A percentile compares a stretch with the other conserved stretches of the same genome.
Conservation (phyloP, 2,797 vertebrate genomes). For the Ispidina lecontei region DNA sequence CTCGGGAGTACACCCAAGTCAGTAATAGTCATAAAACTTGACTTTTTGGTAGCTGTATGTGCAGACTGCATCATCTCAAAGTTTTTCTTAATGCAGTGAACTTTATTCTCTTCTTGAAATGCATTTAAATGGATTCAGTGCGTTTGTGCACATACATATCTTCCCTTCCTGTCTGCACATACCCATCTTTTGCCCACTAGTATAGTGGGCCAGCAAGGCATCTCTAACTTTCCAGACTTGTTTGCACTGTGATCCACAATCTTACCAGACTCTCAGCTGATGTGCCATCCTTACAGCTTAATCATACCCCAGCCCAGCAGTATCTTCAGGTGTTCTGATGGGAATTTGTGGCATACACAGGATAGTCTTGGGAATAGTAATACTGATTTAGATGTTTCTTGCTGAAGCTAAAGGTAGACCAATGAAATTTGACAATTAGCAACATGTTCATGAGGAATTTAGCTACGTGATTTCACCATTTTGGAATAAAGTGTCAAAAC, state of each 20-base stretch:
- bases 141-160: rapidly evolving
- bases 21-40: background rate
- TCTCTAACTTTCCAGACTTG: background rate
- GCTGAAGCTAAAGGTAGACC: background rate
- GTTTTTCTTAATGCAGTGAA: background rate
- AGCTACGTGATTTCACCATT: background rate
- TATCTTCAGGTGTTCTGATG: background rate
- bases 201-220: background rate
- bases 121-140: background rate
- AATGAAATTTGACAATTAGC: background rate
- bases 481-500: background rate
- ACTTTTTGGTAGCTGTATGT: background rate
- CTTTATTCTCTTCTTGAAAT: background rate
- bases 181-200: background rate
- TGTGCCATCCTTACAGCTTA: background rate
- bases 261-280: background rate
- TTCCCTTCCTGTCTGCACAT: background rate
- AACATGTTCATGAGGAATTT: background rate
- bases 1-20: background rate
- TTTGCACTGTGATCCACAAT: background rate
- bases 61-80: background rate
- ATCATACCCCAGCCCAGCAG: background rate
- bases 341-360: background rate
- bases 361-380: background rate
- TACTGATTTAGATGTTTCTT: background rate